Evolutionary conservation across 2,888 invertebrate genomes (phyloP).

Genomic region (Melipona beecheii): DNA sequence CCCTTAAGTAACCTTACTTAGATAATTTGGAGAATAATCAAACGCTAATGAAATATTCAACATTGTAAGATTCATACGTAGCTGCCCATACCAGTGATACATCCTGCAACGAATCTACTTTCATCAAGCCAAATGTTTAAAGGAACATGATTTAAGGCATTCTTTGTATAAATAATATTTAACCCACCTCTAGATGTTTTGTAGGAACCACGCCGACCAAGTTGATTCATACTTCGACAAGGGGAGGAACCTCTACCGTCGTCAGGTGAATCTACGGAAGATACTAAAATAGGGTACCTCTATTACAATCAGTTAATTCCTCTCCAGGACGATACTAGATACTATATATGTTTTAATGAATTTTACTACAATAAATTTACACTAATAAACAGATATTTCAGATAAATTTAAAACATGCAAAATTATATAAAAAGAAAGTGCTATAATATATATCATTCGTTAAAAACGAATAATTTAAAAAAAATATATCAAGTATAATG

Average conservation of each 20-base stretch:
- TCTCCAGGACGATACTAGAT: conserved; percentile 47
- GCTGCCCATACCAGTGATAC: conserved; percentile 72
- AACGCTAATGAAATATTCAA: conserved; percentile 64
- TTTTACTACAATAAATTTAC: conserved; percentile 44
- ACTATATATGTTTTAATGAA: conserved; percentile 23
- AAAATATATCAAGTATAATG: neutral
- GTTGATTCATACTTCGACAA: conserved; percentile 87
- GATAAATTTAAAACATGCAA: conserved; percentile 59
- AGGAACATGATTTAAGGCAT: conserved; percentile 66
- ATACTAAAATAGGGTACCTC: conserved; percentile 83
- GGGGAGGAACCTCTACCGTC: conserved; percentile 91
- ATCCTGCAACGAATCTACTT: conserved; percentile 74
- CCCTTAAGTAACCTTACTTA: conserved; percentile 62
- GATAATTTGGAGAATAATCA: conserved; percentile 61
- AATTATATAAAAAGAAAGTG: conserved; percentile 54
- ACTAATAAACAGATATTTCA: conserved; percentile 51
- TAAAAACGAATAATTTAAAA: conserved; percentile 25
- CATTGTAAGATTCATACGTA: conserved; percentile 64
- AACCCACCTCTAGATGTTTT: conserved; percentile 92
- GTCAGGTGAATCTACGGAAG: conserved; percentile 89
- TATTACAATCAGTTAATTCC: conserved; percentile 74
- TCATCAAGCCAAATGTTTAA: conserved; percentile 71
- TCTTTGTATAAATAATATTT: conserved; percentile 48
- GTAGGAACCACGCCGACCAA: conserved; percentile 93
- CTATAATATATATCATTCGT: conserved; percentile 43